Evolutionary conservation across 2,888 invertebrate species (phyloP).

Genomic region (Xanthorhoe designata): DNA sequence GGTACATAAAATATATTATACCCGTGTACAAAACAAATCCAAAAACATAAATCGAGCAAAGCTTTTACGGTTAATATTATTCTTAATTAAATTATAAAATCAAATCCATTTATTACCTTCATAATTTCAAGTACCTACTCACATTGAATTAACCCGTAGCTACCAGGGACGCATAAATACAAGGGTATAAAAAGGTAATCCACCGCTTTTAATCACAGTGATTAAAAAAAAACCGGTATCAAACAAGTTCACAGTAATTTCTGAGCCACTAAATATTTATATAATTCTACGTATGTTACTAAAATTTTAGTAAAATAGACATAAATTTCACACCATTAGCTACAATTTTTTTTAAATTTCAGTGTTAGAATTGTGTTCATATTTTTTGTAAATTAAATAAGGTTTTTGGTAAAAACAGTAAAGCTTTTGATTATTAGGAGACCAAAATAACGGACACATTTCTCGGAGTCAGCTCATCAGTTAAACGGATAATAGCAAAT

Average conservation of each 20-base stretch:
- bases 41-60: neutral
- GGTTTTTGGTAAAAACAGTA: too few relatives aligned
- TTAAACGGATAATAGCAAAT: too few relatives aligned
- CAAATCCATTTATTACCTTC: constrained; percentile 19
- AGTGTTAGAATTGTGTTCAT: neutral
- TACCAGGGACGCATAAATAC: constrained; percentile 46
- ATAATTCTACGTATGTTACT: too few relatives aligned
- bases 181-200: constrained; percentile 55
- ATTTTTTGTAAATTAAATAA: neutral
- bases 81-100: constrained; percentile 21
- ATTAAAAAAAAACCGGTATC: constrained; percentile 51
- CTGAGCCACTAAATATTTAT: too few relatives aligned
- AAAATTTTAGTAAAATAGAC: too few relatives aligned
- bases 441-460: too few relatives aligned
- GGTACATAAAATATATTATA: too few relatives aligned
- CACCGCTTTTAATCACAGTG: constrained; percentile 59
- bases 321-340: too few relatives aligned
- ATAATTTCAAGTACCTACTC: constrained; percentile 20
- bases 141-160: constrained; percentile 50
- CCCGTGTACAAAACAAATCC: neutral
- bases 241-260: neutral
- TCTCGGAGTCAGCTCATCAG: too few relatives aligned
- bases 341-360: neutral
- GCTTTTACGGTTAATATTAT: neutral
- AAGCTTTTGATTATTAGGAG: too few relatives aligned